Evolutionary conservation across 1,140 invertebrate genomes (phyloP), one percentile per base, ranked within the genome.

Genomic region (Manduca sexta): DNA sequence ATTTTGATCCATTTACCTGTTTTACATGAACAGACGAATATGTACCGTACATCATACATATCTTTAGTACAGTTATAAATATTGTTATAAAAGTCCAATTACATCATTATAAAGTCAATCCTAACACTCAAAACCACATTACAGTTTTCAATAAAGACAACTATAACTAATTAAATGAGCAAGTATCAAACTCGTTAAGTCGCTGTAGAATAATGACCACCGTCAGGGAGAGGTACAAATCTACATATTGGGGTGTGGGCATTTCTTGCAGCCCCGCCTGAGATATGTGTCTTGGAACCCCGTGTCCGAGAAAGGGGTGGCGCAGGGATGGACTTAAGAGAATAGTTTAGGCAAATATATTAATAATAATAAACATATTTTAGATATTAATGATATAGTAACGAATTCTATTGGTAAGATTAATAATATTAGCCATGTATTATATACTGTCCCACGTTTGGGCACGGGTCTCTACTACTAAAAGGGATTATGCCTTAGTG

Each of bases 261-360:
- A 82, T 84, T 84, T 84, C 80, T 84, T 84, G 80, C 80, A 77
- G 72, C 77, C 77, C 77, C 60, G 67, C 52, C 76, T 82, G 78
- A 84, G 78, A 84, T 82, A 82, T 84, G 77, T 84, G 78, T 78
- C 75, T 79, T 77, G 56, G 53, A 35, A 52, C 57, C 68, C 74
- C 64, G 65, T 74, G 76, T 78, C 77, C 80, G 64, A 79, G 62
- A 38, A 41, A 37, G 61, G 75, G 79, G 79, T 77, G 75, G 69
- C 5, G 14, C 74, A 75, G 79, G 54, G 60, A 34, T 46, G 70
- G 26, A 79, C 34, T 74, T 17, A 11, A 49, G 12, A 12, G 14
- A 16, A 26, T n/a, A 42, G 10, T 21, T 16, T 34, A 50, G 45
- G 29, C 49, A 30, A 43, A 26, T n/a, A n/a, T n/a, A n/a, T n/a